Evolutionary conservation across 2,113 vertebrate species (phyloP).

Genomic region (Podarcis muralis): DNA sequence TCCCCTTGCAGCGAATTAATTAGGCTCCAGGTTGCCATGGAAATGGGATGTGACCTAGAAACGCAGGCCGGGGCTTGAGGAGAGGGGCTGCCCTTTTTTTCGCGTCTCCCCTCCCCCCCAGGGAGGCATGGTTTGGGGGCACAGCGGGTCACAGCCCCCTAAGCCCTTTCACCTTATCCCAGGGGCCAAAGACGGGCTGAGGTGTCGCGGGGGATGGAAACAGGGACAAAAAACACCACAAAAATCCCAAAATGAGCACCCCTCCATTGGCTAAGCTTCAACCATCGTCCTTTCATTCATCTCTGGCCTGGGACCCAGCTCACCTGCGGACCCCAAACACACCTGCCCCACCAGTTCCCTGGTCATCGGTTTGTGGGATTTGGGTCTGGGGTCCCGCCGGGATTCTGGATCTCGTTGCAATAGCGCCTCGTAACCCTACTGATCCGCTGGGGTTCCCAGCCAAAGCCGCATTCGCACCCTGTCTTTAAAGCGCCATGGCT

Average conservation of each 20-base stretch:
- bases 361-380: too few species aligned
- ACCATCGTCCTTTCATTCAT: not conserved
- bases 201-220: too few species aligned
- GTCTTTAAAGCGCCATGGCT: too few species aligned
- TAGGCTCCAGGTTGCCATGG: constrained; percentile 72
- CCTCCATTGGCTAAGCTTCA: not conserved
- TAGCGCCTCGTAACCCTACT: too few species aligned
- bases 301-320: too few species aligned
- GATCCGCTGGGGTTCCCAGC: not conserved
- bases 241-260: not conserved
- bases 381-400: rapidly evolving
- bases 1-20: constrained; percentile 68
- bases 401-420: rapidly evolving
- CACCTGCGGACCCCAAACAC: too few species aligned
- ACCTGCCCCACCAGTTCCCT: too few species aligned
- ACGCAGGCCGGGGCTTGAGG: constrained; percentile 33
- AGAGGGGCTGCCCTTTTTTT: too few species aligned
- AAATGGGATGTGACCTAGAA: constrained; percentile 74
- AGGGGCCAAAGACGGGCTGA: too few species aligned
- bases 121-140: not conserved
- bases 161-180: not conserved
- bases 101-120: rapidly evolving
- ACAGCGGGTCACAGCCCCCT: constrained; percentile 47
- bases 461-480: too few species aligned
- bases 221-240: too few species aligned